Percentiles rank a stretch among this genome's conserved stretches.
phyloP scores from a whole-genome alignment of 2,888 invertebrate genomes.

The Drosophila testacea region DNA sequence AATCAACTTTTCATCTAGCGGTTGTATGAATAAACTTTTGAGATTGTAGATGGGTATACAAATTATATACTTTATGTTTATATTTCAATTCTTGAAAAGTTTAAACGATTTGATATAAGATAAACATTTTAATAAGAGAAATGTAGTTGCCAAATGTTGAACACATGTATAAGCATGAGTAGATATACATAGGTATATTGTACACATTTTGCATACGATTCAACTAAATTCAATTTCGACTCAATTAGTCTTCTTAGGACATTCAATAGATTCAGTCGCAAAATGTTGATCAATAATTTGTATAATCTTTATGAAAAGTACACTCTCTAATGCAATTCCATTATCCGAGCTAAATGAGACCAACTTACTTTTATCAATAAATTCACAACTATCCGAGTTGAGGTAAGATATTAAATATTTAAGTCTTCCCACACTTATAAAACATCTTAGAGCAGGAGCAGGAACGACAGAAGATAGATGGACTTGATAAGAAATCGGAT shows the following conservation, averaged over 20 bases:
- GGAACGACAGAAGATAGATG: too few species aligned
- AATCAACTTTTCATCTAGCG: not conserved
- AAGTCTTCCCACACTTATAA: not conserved
- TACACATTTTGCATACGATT: too few species aligned
- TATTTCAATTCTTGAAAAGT: too few species aligned
- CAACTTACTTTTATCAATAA: not conserved
- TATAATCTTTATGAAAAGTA: not conserved
- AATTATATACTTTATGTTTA: too few species aligned
- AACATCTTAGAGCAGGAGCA: too few species aligned
- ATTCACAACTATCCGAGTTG: not conserved
- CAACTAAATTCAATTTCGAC: not conserved
- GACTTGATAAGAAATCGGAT: too few species aligned
- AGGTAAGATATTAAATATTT: not conserved
- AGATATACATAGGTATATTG: too few species aligned
- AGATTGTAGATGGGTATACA: too few species aligned
- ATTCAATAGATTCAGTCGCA: not conserved
- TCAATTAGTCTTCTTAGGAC: not conserved
- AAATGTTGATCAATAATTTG: not conserved
- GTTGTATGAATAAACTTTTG: too few species aligned
- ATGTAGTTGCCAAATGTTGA: too few species aligned
- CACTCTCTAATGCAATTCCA: not conserved
- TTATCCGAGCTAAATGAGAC: constrained; percentile 8
- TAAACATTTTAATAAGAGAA: too few species aligned
- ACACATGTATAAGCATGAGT: not conserved
- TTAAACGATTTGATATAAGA: too few species aligned